These are phyloP conservation scores for Aratinga solstitialis DNA, from an alignment of 2,797 vertebrate species.

Conservation along the genomic window DNA sequence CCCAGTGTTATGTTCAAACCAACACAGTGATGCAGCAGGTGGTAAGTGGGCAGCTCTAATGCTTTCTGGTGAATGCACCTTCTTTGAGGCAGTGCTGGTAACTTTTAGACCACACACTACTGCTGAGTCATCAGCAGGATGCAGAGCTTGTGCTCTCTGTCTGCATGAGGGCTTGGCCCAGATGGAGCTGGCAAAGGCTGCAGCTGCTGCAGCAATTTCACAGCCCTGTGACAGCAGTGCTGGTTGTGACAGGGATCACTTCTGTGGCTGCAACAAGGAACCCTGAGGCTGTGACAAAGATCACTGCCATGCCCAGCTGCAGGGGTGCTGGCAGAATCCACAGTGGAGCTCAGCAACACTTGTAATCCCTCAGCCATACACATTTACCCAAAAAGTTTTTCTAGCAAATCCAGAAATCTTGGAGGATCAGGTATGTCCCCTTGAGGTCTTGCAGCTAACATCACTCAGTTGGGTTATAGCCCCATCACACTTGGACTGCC, in stretches of 20 bases:
- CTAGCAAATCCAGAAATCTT: not conserved
- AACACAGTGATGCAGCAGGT: accelerated
- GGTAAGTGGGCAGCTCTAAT: not conserved
- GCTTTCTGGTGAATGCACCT: not conserved
- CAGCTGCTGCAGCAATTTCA: accelerated
- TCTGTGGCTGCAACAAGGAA: not conserved
- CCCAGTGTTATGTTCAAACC: accelerated
- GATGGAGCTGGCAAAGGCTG: not conserved
- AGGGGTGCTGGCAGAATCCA: not conserved
- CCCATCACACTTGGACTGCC: not conserved
- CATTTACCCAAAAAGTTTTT: not conserved
- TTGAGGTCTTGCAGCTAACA: not conserved
- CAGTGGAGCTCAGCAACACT: not conserved
- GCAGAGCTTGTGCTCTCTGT: not conserved
- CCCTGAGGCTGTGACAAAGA: not conserved
- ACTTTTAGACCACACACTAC: accelerated
- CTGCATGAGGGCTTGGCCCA: accelerated
- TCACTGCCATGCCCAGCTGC: not conserved
- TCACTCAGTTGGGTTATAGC: accelerated
- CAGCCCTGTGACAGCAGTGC: not conserved
- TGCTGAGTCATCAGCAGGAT: not conserved
- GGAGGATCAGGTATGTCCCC: not conserved
- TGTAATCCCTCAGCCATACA: not conserved
- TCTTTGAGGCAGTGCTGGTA: not conserved
- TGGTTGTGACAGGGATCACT: not conserved